These are phyloP conservation scores for Netelia inedita DNA, from an alignment of 2,888 invertebrate genomes.

Conservation along the genomic window DNA sequence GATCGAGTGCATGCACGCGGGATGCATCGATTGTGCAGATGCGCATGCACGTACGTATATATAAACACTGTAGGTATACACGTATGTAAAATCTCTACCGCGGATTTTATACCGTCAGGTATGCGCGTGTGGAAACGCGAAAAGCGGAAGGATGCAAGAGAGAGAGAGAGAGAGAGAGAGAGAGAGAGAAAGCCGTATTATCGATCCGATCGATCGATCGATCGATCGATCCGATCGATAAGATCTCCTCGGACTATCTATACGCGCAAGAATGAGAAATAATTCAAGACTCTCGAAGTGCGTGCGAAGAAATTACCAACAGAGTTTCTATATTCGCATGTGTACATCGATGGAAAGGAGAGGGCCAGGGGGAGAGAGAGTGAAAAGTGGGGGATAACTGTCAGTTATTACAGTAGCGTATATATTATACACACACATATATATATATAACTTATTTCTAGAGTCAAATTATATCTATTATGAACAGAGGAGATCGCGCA, in stretches of 20 bases:
- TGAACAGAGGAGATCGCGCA: slow-evolving; percentile 41
- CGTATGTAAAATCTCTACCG: slow-evolving; percentile 1
- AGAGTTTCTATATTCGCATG: neutral
- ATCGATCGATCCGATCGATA: slow-evolving; percentile 54
- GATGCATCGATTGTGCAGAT: slow-evolving; percentile 50
- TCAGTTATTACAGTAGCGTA: neutral
- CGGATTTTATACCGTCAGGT: slow-evolving; percentile 19
- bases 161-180: slow-evolving; percentile 36
- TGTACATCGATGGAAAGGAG: neutral
- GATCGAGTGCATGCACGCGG: slow-evolving; percentile 45
- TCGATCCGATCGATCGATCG: slow-evolving; percentile 56
- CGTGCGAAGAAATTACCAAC: slow-evolving; percentile 49
- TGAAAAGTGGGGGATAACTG: too few relatives aligned
- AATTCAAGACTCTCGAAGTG: slow-evolving; percentile 58
- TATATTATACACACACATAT: slow-evolving; percentile 12
- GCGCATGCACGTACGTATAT: neutral
- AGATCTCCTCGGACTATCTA: slow-evolving; percentile 45
- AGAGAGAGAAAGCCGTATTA: slow-evolving; percentile 18
- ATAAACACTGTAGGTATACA: neutral
- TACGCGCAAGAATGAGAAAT: slow-evolving; percentile 43
- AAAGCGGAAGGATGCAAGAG: slow-evolving; percentile 59
- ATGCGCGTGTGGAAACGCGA: slow-evolving; percentile 41
- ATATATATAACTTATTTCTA: too few relatives aligned
- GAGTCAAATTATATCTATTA: slow-evolving; percentile 13
- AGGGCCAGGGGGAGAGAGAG: too few relatives aligned